These are phyloP conservation scores for Sarcophaga caerulescens DNA, from an alignment of 2,888 invertebrate species.

Conservation along the genomic window DNA sequence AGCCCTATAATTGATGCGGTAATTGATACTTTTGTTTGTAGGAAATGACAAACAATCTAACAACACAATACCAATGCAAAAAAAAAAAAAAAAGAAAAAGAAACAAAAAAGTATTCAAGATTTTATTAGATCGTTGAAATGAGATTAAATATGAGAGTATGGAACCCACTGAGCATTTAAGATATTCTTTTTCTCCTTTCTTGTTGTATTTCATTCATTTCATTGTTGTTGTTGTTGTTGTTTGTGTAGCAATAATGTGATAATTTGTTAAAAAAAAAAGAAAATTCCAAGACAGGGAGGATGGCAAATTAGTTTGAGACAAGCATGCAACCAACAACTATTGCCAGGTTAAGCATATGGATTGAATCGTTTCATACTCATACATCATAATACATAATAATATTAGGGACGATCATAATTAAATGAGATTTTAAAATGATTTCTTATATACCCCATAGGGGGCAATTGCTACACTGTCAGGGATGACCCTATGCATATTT, in stretches of 20 bases:
- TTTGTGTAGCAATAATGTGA: slow-evolving; percentile 73
- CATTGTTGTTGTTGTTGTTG: not conserved
- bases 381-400: not conserved
- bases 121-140: slow-evolving; percentile 45
- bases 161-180: slow-evolving; percentile 40
- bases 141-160: slow-evolving; percentile 51
- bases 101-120: not conserved
- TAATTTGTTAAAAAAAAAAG: slow-evolving; percentile 72
- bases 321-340: slow-evolving; percentile 46
- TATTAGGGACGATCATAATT: not conserved
- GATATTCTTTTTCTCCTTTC: not conserved
- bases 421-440: not conserved
- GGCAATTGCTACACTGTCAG: too few species aligned
- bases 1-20: slow-evolving; percentile 71
- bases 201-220: not conserved
- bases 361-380: not conserved
- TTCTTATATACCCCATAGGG: too few species aligned
- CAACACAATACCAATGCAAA: slow-evolving; percentile 8
- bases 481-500: too few species aligned
- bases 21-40: slow-evolving; percentile 72
- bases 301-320: slow-evolving; percentile 29
- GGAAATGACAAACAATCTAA: slow-evolving; percentile 58
- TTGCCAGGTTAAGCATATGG: slow-evolving; percentile 20
- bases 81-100: slow-evolving; percentile 38
- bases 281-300: slow-evolving; percentile 38